Base-by-base conservation (phyloP, 2,797 vertebrate species). In the Sebastes paucispinis region DNA sequence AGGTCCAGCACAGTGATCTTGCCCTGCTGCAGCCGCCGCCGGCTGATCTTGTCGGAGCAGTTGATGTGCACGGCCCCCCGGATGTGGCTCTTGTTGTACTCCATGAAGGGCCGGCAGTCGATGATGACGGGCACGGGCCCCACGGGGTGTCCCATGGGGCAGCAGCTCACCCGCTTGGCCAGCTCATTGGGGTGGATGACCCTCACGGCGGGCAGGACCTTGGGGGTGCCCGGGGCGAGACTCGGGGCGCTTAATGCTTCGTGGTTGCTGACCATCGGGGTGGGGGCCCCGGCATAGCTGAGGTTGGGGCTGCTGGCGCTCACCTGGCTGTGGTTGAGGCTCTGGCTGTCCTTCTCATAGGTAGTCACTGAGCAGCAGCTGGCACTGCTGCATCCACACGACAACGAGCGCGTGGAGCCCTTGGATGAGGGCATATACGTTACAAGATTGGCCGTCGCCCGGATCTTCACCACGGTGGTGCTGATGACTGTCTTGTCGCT, bases 401-500 rank as follows among this genome's bases (percentile, higher is more conserved):
- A 98, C 96, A 99, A 96, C 75, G 98, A 98, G 95, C 98, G 98
- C 94, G 97, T 97, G 96, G 98, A 99, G 96, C 98, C 96, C 96
- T 97, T 98, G 95, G 98, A 98, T 96, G 98, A 99, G 98, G 98
- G 98, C 98, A 99, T 99, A 99, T 98, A 99, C 97, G 97, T 97
- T 76, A 93, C 92, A 95, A 99, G 96, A 95, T 98, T 97, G 90
- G 96, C 96, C 91, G 93, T 95, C 95, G 97, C 94, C 96, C 97
- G 96, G 87, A 99, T 97, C 93, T 97, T 97, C 95, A 97, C 97
- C 65, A 96, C 96, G 67, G 97, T 96, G 92, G 97, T 84, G 91
- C 92, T 94, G 20, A 97, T 96, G 87, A 97, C 94, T 52, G 96
- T 91, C 85, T 92, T 79, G 86, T 80, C 85, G 81, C 85, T 88